phyloP scores from a whole-genome alignment of 2,797 vertebrate genomes.

The Pseudochaenichthys georgianus region DNA sequence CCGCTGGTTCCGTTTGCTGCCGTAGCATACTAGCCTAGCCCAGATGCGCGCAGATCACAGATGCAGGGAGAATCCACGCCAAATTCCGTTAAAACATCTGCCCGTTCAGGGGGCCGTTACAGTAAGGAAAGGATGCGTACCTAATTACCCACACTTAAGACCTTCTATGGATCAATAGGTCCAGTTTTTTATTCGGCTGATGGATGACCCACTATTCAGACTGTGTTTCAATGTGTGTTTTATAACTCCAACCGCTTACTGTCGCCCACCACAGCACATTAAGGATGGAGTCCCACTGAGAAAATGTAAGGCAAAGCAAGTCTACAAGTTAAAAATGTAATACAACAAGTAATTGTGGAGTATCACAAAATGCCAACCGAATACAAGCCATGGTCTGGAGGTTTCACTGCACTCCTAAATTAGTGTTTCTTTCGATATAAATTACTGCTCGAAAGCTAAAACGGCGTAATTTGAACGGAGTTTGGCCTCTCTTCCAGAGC shows the following conservation, averaged over 20 bases:
- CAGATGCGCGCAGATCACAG: slow-evolving; percentile 36
- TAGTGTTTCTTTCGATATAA: background rate
- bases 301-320: slow-evolving; percentile 11
- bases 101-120: background rate
- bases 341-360: slow-evolving; percentile 10
- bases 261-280: background rate
- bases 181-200: slow-evolving; percentile 7
- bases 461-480: slow-evolving; percentile 53
- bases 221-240: slow-evolving; percentile 27
- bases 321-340: slow-evolving; percentile 53
- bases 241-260: slow-evolving; percentile 39
- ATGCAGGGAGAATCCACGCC: background rate
- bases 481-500: slow-evolving; percentile 62
- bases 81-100: slow-evolving; percentile 26
- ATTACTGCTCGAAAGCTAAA: background rate
- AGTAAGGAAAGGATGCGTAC: too few species aligned
- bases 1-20: slow-evolving; percentile 34
- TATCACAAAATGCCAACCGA: background rate
- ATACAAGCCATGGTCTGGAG: background rate
- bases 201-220: background rate
- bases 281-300: background rate
- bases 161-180: background rate
- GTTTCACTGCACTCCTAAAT: background rate
- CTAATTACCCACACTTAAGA: background rate
- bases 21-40: slow-evolving; percentile 51